Conservation (phyloP, 2,888 invertebrate genomes). For the Eristalis pertinax region DNA sequence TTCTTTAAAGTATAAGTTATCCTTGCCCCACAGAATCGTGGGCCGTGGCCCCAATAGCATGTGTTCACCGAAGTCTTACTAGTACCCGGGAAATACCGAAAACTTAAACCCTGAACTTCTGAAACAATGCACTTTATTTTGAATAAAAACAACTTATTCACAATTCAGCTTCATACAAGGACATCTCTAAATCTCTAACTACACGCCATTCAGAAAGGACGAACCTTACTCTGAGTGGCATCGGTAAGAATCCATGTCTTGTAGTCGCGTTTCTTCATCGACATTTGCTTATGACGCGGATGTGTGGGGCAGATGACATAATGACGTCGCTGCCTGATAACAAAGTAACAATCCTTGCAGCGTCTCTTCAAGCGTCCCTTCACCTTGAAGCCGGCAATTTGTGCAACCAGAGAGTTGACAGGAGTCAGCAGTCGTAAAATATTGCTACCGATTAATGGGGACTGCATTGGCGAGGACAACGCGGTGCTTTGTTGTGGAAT, state of each 20-base stretch:
- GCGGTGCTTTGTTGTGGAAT: conserved; percentile 41
- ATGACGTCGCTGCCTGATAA: conserved; percentile 85
- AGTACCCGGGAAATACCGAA: too few species aligned
- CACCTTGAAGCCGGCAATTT: conserved; percentile 86
- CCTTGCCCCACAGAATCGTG: too few species aligned
- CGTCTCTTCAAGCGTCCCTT: conserved; percentile 86
- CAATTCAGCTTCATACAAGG: not conserved
- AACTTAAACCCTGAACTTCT: too few species aligned
- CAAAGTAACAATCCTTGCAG: conserved; percentile 91
- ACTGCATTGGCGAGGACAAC: conserved; percentile 35
- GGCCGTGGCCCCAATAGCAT: too few species aligned
- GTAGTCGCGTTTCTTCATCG: conserved; percentile 85
- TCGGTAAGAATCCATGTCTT: conserved; percentile 90
- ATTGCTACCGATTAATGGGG: conserved; percentile 14
- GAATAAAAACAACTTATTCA: not conserved
- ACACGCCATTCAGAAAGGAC: conserved; percentile 76
- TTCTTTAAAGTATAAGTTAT: too few species aligned
- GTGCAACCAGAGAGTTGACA: conserved; percentile 76
- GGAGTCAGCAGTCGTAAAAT: conserved; percentile 75
- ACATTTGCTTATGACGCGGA: conserved; percentile 92
- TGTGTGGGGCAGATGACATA: conserved; percentile 89
- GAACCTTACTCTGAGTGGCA: conserved; percentile 85
- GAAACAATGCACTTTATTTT: not conserved
- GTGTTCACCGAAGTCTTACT: too few species aligned
- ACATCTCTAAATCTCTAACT: not conserved